Evolutionary conservation across 2,113 vertebrate species (phyloP).

Genomic region (Poeciliopsis prolifica): DNA sequence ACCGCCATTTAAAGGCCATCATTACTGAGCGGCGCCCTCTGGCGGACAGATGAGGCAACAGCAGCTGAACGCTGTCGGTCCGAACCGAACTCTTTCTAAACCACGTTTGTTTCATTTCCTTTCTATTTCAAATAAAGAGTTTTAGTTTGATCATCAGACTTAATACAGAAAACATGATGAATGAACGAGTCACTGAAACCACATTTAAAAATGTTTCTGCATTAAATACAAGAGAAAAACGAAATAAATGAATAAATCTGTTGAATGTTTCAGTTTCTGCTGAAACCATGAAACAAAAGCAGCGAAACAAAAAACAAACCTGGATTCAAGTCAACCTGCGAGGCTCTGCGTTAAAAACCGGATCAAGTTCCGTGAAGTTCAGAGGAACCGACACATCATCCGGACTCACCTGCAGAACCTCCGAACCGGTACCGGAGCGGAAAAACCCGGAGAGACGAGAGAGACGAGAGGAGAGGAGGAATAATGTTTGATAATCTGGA

Average conservation of each 20-base stretch:
- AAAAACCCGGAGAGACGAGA: background rate
- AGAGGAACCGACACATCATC: background rate
- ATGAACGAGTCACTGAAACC: too few relatives aligned
- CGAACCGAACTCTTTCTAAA: background rate
- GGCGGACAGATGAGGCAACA: background rate
- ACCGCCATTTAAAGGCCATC: too few relatives aligned
- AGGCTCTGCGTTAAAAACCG: background rate
- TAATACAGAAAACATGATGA: too few relatives aligned
- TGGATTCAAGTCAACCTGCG: background rate
- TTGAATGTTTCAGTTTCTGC: background rate
- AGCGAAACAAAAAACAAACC: background rate
- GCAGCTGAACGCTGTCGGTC: background rate
- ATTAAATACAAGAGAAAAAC: background rate
- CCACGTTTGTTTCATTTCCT: too few relatives aligned
- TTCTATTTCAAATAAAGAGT: too few relatives aligned
- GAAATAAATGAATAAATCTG: background rate
- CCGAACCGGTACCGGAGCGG: background rate
- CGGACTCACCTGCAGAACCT: constrained; percentile 1
- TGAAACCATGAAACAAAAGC: background rate
- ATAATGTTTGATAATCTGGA: background rate
- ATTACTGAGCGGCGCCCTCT: background rate
- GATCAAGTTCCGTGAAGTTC: background rate
- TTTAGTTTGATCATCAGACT: too few relatives aligned
- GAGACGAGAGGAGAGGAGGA: background rate
- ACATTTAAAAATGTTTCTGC: background rate